Conservation (phyloP, 2,797 vertebrate species). For the Rhinogobio ventralis region DNA sequence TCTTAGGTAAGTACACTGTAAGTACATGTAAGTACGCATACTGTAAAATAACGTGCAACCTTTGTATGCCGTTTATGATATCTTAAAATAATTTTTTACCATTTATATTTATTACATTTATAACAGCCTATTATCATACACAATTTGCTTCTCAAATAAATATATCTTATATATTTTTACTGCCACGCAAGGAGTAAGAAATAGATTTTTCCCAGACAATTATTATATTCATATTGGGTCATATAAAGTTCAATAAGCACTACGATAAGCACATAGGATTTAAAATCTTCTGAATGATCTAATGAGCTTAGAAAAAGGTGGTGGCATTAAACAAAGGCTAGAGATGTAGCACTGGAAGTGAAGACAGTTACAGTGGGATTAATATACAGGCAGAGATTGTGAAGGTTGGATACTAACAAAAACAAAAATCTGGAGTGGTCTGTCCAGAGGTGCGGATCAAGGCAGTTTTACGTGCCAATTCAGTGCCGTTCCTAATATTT, state of each 20-base stretch:
- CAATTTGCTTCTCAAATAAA: not conserved
- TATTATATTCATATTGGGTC: constrained; percentile 5
- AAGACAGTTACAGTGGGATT: not conserved
- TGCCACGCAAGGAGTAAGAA: not conserved
- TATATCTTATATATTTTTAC: not conserved
- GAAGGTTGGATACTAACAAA: not conserved
- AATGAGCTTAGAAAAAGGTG: not conserved
- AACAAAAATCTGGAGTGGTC: not conserved
- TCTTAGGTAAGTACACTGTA: too few relatives aligned
- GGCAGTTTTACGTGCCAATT: not conserved
- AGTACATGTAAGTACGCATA: too few relatives aligned
- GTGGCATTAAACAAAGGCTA: not conserved
- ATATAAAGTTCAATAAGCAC: constrained; percentile 5
- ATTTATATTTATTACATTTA: not conserved
- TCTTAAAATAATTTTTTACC: not conserved
- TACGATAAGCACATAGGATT: not conserved
- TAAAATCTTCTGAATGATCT: constrained; percentile 14
- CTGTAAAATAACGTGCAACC: too few relatives aligned
- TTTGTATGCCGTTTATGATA: not conserved
- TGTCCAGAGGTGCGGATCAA: constrained; percentile 2
- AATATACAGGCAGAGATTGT: not conserved
- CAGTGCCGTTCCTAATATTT: not conserved
- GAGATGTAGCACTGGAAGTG: not conserved
- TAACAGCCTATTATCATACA: not conserved
- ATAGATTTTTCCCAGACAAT: not conserved